Evolutionary conservation across 2,888 invertebrate species (phyloP).

Genomic region (Nematopogon swammerdamellus): DNA sequence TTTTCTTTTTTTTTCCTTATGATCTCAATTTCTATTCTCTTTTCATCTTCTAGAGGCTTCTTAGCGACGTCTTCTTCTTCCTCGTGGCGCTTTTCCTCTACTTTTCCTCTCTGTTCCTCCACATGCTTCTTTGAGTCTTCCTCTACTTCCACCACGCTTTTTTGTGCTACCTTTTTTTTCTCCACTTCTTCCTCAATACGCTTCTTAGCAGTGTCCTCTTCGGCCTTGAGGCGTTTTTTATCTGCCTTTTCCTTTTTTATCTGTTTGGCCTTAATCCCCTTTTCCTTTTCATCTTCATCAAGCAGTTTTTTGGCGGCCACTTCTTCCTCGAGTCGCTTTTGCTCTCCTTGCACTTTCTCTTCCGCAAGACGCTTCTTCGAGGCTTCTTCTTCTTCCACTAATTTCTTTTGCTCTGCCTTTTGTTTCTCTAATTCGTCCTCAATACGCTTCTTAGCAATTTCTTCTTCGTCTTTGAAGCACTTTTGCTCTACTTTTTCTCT

Average conservation of each 20-base stretch:
- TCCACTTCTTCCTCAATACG: too few relatives aligned
- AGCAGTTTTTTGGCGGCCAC: neutral
- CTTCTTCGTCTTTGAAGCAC: constrained; percentile 4
- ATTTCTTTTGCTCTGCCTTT: constrained; percentile 2
- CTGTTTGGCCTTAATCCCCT: constrained; percentile 4
- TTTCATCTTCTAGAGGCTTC: constrained; percentile 4
- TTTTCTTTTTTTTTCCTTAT: constrained; percentile 11
- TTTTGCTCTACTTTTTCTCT: too few relatives aligned
- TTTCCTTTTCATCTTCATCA: constrained; percentile 3
- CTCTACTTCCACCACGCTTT: neutral
- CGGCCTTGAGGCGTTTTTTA: too few relatives aligned
- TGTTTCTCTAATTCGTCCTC: neutral
- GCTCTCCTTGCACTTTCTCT: constrained; percentile 11
- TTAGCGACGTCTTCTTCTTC: constrained; percentile 3
- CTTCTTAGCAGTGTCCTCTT: neutral
- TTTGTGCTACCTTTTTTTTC: neutral
- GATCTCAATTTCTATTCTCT: constrained; percentile 8
- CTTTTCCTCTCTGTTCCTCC: constrained; percentile 3
- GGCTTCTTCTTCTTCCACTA: constrained; percentile 1
- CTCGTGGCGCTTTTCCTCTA: constrained; percentile 2
- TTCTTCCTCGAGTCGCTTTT: constrained; percentile 9
- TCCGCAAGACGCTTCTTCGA: neutral
- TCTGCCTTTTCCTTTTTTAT: neutral
- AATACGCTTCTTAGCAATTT: neutral
- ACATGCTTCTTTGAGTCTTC: constrained; percentile 1